A percentile compares a stretch with the other conserved stretches of the same genome.
Evolutionary conservation across 2,113 vertebrate species (phyloP).

Genomic region (Xenopus laevis): DNA sequence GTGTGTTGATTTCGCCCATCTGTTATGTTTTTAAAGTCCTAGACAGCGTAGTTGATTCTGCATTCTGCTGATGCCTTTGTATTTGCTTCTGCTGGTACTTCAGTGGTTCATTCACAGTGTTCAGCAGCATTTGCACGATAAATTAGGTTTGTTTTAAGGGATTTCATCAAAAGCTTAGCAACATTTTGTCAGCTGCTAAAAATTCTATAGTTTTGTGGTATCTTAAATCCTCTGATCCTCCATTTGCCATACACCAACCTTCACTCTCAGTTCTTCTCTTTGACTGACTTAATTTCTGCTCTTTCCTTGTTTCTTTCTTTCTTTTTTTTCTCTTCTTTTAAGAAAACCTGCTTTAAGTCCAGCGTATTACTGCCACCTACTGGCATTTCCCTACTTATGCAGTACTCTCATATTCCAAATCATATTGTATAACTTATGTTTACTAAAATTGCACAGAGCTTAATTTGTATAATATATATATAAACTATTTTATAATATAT

Average conservation of each 20-base stretch:
- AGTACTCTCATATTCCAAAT: constrained; percentile 11
- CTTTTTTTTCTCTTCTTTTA: constrained; percentile 5
- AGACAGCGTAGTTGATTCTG: constrained; percentile 62
- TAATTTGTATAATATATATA: neutral
- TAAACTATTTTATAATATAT: too few relatives aligned
- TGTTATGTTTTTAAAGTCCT: constrained; percentile 60
- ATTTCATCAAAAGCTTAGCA: constrained; percentile 58
- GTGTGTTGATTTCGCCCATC: constrained; percentile 52
- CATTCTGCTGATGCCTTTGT: constrained; percentile 52
- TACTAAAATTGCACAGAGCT: neutral
- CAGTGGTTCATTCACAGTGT: constrained; percentile 53
- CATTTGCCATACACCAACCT: constrained; percentile 48
- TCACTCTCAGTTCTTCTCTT: constrained; percentile 61
- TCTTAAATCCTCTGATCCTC: constrained; percentile 56
- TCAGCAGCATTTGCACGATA: constrained; percentile 55
- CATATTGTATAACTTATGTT: neutral
- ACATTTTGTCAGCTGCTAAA: constrained; percentile 51
- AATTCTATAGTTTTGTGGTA: constrained; percentile 71
- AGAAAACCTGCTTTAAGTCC: constrained; percentile 26
- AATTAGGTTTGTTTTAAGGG: constrained; percentile 51
- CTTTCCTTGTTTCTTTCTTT: constrained; percentile 29
- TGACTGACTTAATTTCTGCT: constrained; percentile 46
- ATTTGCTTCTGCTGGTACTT: constrained; percentile 52
- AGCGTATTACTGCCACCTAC: constrained; percentile 40
- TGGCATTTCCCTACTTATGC: constrained; percentile 5